These are phyloP conservation scores for Xanthia icteritia DNA, from an alignment of 2,888 invertebrate species.

Conservation along the genomic window DNA sequence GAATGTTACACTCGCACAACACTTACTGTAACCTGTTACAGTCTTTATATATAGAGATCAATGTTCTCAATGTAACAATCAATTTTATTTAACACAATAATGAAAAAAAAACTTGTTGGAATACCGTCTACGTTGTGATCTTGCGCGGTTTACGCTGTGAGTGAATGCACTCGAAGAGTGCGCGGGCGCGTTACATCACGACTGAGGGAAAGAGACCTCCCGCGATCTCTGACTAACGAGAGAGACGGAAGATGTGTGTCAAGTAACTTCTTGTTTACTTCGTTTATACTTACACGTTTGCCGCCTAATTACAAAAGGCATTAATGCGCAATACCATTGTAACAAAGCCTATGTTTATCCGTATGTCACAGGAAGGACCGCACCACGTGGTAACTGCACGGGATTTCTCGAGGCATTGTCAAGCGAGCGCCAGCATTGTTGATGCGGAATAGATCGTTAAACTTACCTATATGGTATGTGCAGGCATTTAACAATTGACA, in stretches of 20 bases:
- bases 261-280: slow-evolving; percentile 75
- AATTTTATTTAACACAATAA: slow-evolving; percentile 45
- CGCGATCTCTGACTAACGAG: slow-evolving; percentile 60
- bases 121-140: slow-evolving; percentile 72
- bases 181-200: slow-evolving; percentile 79
- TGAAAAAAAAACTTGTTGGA: slow-evolving; percentile 38
- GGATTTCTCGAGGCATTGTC: slow-evolving; percentile 68
- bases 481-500: slow-evolving; percentile 59
- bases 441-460: slow-evolving; percentile 74
- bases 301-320: slow-evolving; percentile 75
- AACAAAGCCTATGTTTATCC: slow-evolving; percentile 58
- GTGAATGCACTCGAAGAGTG: slow-evolving; percentile 84
- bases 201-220: slow-evolving; percentile 72
- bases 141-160: slow-evolving; percentile 82
- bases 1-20: slow-evolving; percentile 64
- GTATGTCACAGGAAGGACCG: slow-evolving; percentile 57
- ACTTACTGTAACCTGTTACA: slow-evolving; percentile 48
- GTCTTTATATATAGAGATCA: slow-evolving; percentile 19
- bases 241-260: slow-evolving; percentile 71
- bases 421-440: slow-evolving; percentile 69
- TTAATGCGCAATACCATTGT: slow-evolving; percentile 73
- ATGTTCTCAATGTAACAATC: slow-evolving; percentile 23
- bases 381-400: slow-evolving; percentile 67
- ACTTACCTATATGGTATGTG: slow-evolving; percentile 67
- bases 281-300: slow-evolving; percentile 67